Evolutionary conservation across 2,888 invertebrate genomes (phyloP).

Genomic region (Mactromeris polynyma): DNA sequence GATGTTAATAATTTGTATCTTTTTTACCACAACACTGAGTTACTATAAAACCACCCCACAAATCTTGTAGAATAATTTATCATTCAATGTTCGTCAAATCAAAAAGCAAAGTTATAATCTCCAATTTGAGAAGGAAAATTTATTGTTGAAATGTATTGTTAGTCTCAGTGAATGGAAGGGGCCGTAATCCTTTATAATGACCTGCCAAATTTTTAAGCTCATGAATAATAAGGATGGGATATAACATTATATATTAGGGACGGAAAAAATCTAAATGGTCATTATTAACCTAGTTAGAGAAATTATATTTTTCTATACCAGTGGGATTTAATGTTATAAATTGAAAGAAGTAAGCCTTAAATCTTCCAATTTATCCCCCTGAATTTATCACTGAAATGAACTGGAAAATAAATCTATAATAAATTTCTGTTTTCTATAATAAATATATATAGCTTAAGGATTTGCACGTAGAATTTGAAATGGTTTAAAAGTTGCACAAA

Average conservation of each 20-base stretch:
- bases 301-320: slow-evolving; percentile 7
- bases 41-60: slow-evolving; percentile 40
- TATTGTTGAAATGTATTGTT: slow-evolving; percentile 56
- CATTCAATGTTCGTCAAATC: slow-evolving; percentile 56
- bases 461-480: not conserved
- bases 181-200: slow-evolving; percentile 68
- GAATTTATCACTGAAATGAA: not conserved
- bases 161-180: slow-evolving; percentile 39
- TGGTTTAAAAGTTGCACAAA: not conserved
- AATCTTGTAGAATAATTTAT: slow-evolving; percentile 62
- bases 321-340: not conserved
- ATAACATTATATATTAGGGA: slow-evolving; percentile 13
- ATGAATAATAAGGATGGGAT: slow-evolving; percentile 56
- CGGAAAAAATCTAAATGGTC: slow-evolving; percentile 36
- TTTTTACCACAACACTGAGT: slow-evolving; percentile 54
- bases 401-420: not conserved
- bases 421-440: slow-evolving; percentile 11
- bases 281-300: slow-evolving; percentile 7
- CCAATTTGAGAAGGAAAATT: slow-evolving; percentile 64
- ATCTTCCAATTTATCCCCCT: slow-evolving; percentile 1
- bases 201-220: slow-evolving; percentile 65
- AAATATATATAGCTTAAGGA: slow-evolving; percentile 7
- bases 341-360: not conserved
- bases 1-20: slow-evolving; percentile 69
- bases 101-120: slow-evolving; percentile 66